Evolutionary conservation across 1,140 invertebrate genomes (phyloP), one percentile per base, ranked within the genome.

Genomic region (Euglossa dilemma): DNA sequence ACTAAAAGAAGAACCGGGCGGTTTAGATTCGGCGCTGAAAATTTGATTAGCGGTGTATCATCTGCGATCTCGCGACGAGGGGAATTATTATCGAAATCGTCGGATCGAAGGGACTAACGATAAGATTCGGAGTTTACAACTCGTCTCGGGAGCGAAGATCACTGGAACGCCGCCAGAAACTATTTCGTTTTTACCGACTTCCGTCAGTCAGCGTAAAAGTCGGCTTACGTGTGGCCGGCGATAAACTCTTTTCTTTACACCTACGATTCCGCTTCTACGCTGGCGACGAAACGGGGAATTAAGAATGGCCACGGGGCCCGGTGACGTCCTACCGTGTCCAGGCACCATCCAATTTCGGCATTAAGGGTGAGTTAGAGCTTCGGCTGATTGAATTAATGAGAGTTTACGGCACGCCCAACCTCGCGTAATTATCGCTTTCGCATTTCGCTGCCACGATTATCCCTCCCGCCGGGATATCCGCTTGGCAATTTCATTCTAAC

Each of bases 201-300:
- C 57, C 50, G 28, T 63, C 20, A 50, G 43, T 63, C 57, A 54
- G 1, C 54, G 56, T 54, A 80, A 73, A 64, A n/a, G 36, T 73
- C 69, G 36, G 28, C 16, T 63, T 47, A 50, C 28, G 67, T 43
- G 50, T 73, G n/a, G 69, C 69, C 47, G 18, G 18, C 20, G 9
- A 80, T 80, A 80, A 80, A 80, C 47, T 45, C 78, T n/a, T 25
- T 23, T 72, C 20, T 80, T 80, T 80, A 80, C 78, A 54, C 23
- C 6, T 63, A 63, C 23, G 47, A 64, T 54, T 54, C 16, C 36
- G 7, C 20, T 61, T 45, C 18, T 72, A 63, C 23, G 23, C 20
- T 54, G 9, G 28, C 69, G 36, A 63, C 5, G 57, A 54, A 59
- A 50, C 20, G 12, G 50, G 66, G 25, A 79, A 70, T 78, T 70